phyloP scores from a whole-genome alignment of 1,140 invertebrate species.

The Bombus sibiricus region DNA sequence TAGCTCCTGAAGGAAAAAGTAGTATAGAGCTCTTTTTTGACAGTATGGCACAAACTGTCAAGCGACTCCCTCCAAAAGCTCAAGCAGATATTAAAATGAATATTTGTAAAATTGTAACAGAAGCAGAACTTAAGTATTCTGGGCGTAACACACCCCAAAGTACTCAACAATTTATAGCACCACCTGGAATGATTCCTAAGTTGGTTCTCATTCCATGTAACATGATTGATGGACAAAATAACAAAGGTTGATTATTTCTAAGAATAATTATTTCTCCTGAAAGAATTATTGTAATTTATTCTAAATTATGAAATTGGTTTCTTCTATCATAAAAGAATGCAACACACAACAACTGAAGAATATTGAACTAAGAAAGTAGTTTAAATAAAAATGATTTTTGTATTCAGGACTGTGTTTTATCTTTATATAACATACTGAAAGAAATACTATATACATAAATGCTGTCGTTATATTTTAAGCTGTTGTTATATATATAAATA shows the following conservation, averaged over 20 bases:
- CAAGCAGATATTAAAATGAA: constrained; percentile 80
- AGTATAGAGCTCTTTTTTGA: constrained; percentile 79
- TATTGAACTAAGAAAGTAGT: background rate
- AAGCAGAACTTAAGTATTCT: constrained; percentile 74
- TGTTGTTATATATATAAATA: constrained; percentile 28
- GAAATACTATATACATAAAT: constrained; percentile 13
- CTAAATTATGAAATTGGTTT: background rate
- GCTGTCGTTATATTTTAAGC: constrained; percentile 21
- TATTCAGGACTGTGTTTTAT: constrained; percentile 1
- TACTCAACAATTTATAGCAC: constrained; percentile 56
- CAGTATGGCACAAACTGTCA: constrained; percentile 78
- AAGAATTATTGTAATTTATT: constrained; percentile 5
- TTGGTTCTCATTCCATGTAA: constrained; percentile 60
- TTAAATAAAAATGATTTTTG: constrained; percentile 12
- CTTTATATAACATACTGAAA: background rate
- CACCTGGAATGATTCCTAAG: constrained; percentile 57
- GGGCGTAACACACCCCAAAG: constrained; percentile 35
- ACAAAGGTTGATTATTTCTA: constrained; percentile 37
- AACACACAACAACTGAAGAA: background rate
- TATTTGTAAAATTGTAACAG: constrained; percentile 78
- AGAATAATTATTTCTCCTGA: background rate
- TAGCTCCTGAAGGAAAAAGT: constrained; percentile 64
- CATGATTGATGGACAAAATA: constrained; percentile 59
- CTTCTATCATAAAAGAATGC: background rate
- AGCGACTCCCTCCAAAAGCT: constrained; percentile 73